Percentiles rank a stretch among this genome's conserved stretches.
Evolutionary conservation across 2,888 invertebrate species (phyloP).

Genomic region (Thecocarcelia acutangulata): DNA sequence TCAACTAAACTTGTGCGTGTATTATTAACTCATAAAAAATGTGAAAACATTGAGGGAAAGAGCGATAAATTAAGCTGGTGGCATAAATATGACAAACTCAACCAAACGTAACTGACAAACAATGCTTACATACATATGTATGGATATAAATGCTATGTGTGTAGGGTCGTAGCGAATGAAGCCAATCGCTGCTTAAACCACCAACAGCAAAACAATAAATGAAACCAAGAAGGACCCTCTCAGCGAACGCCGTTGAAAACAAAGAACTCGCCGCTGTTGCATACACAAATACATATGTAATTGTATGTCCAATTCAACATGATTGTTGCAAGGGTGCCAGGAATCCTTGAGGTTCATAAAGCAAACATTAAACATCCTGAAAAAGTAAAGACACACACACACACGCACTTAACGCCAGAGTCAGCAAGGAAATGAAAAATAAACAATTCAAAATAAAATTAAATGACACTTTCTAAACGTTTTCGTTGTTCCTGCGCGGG

Average conservation of each 20-base stretch:
- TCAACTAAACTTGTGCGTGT: constrained; percentile 73
- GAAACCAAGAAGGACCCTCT: constrained; percentile 27
- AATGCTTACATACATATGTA: not conserved
- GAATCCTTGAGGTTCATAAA: constrained; percentile 71
- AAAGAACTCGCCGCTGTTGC: constrained; percentile 7
- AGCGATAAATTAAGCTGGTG: constrained; percentile 80
- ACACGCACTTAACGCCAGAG: not conserved
- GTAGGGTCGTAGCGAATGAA: constrained; percentile 12
- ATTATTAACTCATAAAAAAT: constrained; percentile 61
- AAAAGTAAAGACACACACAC: not conserved
- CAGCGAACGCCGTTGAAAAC: not conserved
- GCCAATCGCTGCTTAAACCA: constrained; percentile 19
- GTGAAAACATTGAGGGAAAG: constrained; percentile 62
- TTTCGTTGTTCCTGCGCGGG: not conserved
- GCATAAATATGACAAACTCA: constrained; percentile 79
- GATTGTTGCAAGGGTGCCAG: constrained; percentile 47
- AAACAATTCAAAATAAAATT: not conserved
- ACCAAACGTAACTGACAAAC: constrained; percentile 67
- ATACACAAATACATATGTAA: not conserved
- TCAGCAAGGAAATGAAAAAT: not conserved
- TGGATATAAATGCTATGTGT: too few species aligned
- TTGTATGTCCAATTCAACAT: not conserved
- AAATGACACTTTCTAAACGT: not conserved
- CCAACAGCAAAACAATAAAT: constrained; percentile 15
- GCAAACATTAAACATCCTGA: constrained; percentile 72